Conservation (phyloP, 1,140 invertebrate species). For the Musca domestica region DNA sequence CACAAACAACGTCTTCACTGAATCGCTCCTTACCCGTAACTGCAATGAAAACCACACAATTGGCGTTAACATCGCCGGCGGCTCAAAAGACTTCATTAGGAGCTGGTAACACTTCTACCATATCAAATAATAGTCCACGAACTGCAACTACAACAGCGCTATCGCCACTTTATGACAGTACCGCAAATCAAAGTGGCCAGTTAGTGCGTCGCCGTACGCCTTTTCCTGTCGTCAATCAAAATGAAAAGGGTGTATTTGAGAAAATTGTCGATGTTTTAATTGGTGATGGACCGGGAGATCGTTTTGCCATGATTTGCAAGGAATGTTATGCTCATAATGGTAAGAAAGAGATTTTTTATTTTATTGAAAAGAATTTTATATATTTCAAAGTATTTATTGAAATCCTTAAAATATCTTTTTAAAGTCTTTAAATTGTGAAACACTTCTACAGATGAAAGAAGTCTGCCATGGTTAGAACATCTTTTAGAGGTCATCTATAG, state of each 20-base stretch:
- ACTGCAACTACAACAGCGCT: neutral
- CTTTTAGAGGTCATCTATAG: no score
- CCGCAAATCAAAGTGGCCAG: neutral
- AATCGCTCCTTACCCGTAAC: neutral
- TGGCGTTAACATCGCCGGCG: neutral
- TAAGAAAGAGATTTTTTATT: no score
- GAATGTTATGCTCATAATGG: constrained; percentile 90
- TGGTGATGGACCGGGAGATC: constrained; percentile 91
- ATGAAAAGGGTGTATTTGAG: constrained; percentile 72
- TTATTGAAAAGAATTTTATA: no score
- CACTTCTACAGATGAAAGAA: no score
- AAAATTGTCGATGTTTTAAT: constrained; percentile 90
- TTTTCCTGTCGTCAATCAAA: constrained; percentile 49
- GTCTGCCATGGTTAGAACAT: no score
- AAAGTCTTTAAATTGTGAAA: no score
- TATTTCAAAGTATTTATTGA: no score
- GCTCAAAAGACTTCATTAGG: neutral
- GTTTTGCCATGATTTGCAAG: constrained; percentile 91
- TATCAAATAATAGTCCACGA: constrained; percentile 3
- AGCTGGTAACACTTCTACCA: neutral
- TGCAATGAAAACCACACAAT: constrained; percentile 5
- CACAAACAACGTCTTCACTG: neutral
- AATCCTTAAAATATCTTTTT: no score
- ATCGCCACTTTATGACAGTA: neutral
- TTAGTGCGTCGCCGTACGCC: constrained; percentile 44